Evolutionary conservation across 2,797 vertebrate genomes (phyloP), one percentile per base, ranked within the genome.

Genomic region (Taenioides sp.): DNA sequence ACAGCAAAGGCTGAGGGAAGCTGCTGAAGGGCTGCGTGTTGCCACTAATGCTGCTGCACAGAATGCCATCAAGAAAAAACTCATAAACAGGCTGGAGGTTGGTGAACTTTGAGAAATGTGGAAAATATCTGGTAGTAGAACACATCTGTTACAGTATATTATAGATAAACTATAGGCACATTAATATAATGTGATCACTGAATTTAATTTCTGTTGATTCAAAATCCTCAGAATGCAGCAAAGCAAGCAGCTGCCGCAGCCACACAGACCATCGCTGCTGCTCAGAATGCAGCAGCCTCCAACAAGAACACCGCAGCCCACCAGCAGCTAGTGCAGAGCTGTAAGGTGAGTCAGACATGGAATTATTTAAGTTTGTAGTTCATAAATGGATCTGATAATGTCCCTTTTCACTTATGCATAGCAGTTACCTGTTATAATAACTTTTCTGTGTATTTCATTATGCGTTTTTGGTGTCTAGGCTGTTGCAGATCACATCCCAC

Each of bases 41-140:
- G 98, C 98, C 63, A 99, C 98, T 64, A 99, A 99, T 1, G 97
- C 97, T 2, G 98, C 98, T 1, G 98, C 98, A 63, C 98, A 99
- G 86, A 99, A 99, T 1, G 98, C 98, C 20, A 99, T 99, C 69
- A 99, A 99, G 94, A 99, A 99, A 86, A 99, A 99, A 85, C 96
- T 99, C 1, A 95, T 99, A 83, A 99, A 95, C 92, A 93, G 98
- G 79, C 92, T 99, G 77, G 98, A 99, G 96, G 98, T 98, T 82
- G 85, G 92, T 80, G 70, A 78, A 4, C 50, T 67, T 62, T 49
- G 14, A 27, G 12, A 27, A 34, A 37, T 65, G 17, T 66, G 3
- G 10, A 18, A 5, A 59, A 23, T 58, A 14, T 25, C 2, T 12
- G 55, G 55, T 16, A 58, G 22, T 25, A 10, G 12, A 3, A 57